Percentiles rank a stretch among this genome's conserved stretches.
phyloP scores from a whole-genome alignment of 2,888 invertebrate species.

The Acrocera orbiculus region DNA sequence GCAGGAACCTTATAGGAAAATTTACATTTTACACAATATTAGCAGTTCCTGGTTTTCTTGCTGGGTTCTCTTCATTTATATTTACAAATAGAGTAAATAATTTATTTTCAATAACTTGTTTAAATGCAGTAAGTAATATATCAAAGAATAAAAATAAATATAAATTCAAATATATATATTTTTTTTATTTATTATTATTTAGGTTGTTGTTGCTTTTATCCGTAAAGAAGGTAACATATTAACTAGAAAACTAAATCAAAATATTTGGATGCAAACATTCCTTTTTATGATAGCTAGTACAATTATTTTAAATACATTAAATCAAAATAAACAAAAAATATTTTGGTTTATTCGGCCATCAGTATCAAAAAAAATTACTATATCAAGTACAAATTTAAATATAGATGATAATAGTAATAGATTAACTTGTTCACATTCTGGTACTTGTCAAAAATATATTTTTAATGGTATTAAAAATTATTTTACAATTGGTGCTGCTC shows the following conservation, averaged over 20 bases:
- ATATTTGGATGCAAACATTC: conserved; percentile 14
- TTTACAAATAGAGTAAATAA: conserved; percentile 13
- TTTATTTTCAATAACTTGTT: conserved; percentile 16
- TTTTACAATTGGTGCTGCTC: conserved; percentile 16
- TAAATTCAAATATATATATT: neutral
- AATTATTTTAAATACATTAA: conserved; percentile 16
- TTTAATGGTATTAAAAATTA: conserved; percentile 17
- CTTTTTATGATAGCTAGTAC: conserved; percentile 22
- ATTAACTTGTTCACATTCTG: conserved; percentile 11
- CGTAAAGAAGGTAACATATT: conserved; percentile 13
- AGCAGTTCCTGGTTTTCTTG: conserved; percentile 15
- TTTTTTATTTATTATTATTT: too few species aligned
- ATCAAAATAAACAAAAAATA: conserved; percentile 11
- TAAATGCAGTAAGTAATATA: conserved; percentile 19
- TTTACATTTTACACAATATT: conserved; percentile 14
- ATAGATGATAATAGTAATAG: neutral
- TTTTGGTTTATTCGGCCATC: conserved; percentile 20
- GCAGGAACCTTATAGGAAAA: conserved; percentile 14
- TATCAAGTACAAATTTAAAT: neutral
- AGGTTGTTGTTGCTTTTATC: conserved; percentile 9
- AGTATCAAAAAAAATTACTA: neutral
- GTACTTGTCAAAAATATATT: conserved; percentile 9
- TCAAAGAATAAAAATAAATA: neutral
- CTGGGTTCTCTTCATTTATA: conserved; percentile 9
- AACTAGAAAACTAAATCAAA: conserved; percentile 13